Evolutionary conservation across 2,888 invertebrate species (phyloP).

Genomic region (Melanostoma scalare): DNA sequence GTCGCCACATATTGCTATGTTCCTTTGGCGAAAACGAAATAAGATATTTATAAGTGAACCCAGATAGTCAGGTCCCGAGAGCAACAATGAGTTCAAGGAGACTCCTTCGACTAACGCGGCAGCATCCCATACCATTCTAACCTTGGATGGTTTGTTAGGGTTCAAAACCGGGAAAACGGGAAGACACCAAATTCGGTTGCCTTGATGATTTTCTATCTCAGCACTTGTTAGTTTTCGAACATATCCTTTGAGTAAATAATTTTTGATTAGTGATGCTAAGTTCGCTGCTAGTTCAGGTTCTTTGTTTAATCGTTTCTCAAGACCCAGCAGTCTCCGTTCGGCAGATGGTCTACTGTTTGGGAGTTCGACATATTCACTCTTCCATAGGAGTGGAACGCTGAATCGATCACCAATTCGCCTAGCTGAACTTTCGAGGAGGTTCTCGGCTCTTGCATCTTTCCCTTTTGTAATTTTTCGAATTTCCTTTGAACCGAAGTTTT

Average conservation of each 20-base stretch:
- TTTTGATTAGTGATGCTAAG: slow-evolving; percentile 27
- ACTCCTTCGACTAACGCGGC: slow-evolving; percentile 75
- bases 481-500: not conserved
- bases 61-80: slow-evolving; percentile 76
- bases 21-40: slow-evolving; percentile 2
- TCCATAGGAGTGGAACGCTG: slow-evolving; percentile 15
- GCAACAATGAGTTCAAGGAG: slow-evolving; percentile 75
- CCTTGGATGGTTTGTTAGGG: slow-evolving; percentile 74
- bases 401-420: not conserved
- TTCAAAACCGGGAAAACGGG: slow-evolving; percentile 74
- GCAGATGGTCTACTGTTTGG: slow-evolving; percentile 17
- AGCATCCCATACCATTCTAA: slow-evolving; percentile 77
- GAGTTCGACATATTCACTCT: not conserved
- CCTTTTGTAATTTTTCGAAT: not conserved
- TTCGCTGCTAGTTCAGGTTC: slow-evolving; percentile 40
- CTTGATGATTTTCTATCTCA: slow-evolving; percentile 31
- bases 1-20: too few relatives aligned
- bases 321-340: not conserved
- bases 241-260: slow-evolving; percentile 67
- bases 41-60: slow-evolving; percentile 15
- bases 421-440: not conserved
- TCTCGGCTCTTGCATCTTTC: not conserved
- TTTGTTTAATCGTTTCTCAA: slow-evolving; percentile 28
- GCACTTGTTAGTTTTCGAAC: slow-evolving; percentile 48
- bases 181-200: slow-evolving; percentile 67